A percentile compares a stretch with the other conserved stretches of the same genome.
Conservation (phyloP, 64 coral and sea anemone species). For the Pocillopora verrucosa region DNA sequence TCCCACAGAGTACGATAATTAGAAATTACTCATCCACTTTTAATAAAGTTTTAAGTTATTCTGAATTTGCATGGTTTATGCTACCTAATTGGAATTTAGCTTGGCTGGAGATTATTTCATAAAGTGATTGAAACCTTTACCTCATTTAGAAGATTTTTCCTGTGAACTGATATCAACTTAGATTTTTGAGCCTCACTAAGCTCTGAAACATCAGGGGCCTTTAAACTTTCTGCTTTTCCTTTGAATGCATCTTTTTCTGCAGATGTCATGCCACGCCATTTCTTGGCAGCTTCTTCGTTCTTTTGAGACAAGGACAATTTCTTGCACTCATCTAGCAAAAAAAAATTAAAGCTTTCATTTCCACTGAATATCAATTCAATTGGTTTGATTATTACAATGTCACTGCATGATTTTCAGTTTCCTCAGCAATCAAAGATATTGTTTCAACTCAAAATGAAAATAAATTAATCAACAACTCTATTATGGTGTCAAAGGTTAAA, state of each 20-base stretch:
- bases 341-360: conserved; percentile 3
- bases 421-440: not conserved
- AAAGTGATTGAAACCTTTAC: conserved; percentile 9
- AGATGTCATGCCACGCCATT: conserved; percentile 48
- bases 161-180: conserved; percentile 50
- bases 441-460: not conserved
- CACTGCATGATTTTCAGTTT: not conserved
- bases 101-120: not conserved
- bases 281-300: conserved; percentile 49
- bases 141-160: conserved; percentile 51
- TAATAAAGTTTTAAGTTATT: not conserved
- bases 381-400: not conserved
- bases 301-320: conserved; percentile 49
- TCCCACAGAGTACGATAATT: too few relatives aligned
- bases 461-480: not conserved
- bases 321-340: conserved; percentile 49
- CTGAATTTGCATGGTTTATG: not conserved
- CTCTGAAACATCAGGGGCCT: conserved; percentile 39
- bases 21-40: not conserved
- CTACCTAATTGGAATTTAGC: not conserved
- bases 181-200: conserved; percentile 52
- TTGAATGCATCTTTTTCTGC: conserved; percentile 47
- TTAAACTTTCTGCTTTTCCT: conserved; percentile 52
- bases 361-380: not conserved
- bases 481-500: not conserved